These are phyloP conservation scores for Noturus placidus DNA, from an alignment of 2,113 vertebrate species.

Conservation along the genomic window DNA sequence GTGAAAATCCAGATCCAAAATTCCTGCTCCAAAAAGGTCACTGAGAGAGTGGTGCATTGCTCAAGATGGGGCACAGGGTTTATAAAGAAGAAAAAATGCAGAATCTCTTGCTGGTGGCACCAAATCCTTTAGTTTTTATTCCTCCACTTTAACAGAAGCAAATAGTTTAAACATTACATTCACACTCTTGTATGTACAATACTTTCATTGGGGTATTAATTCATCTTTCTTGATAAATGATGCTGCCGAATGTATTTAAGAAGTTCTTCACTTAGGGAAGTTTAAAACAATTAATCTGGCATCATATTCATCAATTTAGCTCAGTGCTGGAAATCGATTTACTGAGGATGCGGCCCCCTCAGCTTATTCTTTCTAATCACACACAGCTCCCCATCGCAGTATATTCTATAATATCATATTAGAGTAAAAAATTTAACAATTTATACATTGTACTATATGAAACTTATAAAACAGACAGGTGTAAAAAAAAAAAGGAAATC, in stretches of 20 bases:
- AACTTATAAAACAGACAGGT: slow-evolving; percentile 54
- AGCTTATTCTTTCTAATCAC: slow-evolving; percentile 1
- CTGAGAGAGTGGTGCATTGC: slow-evolving; percentile 26
- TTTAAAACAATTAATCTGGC: slow-evolving; percentile 11
- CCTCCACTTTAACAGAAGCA: slow-evolving; percentile 38
- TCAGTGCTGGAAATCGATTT: slow-evolving; percentile 17
- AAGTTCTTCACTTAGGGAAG: not conserved
- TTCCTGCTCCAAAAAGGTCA: slow-evolving; percentile 47
- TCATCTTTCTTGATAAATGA: slow-evolving; percentile 27
- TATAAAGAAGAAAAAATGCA: slow-evolving; percentile 11
- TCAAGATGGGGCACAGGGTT: not conserved
- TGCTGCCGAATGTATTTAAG: not conserved
- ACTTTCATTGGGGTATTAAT: slow-evolving; percentile 18
- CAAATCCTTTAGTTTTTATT: slow-evolving; percentile 38
- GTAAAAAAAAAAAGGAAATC: slow-evolving; percentile 49
- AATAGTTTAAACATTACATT: slow-evolving; percentile 47
- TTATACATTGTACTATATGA: slow-evolving; percentile 54
- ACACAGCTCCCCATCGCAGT: slow-evolving; percentile 37
- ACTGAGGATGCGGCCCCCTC: not conserved
- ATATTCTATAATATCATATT: slow-evolving; percentile 41
- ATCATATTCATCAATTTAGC: slow-evolving; percentile 24
- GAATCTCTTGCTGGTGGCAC: slow-evolving; percentile 18
- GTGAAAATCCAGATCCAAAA: slow-evolving; percentile 27
- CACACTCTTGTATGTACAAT: slow-evolving; percentile 54
- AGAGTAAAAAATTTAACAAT: slow-evolving; percentile 56